phyloP scores from a whole-genome alignment of 2,797 vertebrate species.

The Periophthalmus magnuspinnatus region DNA sequence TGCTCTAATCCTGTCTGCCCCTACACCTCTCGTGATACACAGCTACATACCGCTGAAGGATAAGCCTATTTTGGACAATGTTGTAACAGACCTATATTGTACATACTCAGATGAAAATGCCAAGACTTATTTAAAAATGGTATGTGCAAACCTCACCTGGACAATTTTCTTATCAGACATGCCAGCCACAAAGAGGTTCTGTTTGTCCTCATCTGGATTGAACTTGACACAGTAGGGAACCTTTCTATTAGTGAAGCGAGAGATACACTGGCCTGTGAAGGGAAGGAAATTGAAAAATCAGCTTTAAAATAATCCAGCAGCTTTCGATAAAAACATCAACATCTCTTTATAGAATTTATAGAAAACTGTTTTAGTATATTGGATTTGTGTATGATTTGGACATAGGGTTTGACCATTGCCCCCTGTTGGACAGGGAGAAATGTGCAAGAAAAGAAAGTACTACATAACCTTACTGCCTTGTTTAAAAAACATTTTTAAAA shows the following conservation, averaged over 20 bases:
- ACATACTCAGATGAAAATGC: conserved; percentile 14
- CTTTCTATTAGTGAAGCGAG: conserved; percentile 95
- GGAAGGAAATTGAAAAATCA: conserved; percentile 36
- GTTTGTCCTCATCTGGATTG: conserved; percentile 98
- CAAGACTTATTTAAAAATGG: not conserved
- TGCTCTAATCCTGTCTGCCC: conserved; percentile 52
- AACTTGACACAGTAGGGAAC: conserved; percentile 99
- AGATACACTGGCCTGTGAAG: conserved; percentile 89
- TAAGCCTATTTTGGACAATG: conserved; percentile 34
- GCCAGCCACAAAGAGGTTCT: conserved; percentile 94
- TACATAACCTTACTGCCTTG: not conserved
- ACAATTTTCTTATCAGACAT: conserved; percentile 99
- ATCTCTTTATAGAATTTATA: too few species aligned
- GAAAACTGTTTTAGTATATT: not conserved
- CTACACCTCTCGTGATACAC: conserved; percentile 20
- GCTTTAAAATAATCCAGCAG: conserved; percentile 37
- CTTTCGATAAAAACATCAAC: not conserved
- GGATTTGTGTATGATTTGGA: not conserved
- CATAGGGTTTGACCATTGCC: conserved; percentile 62
- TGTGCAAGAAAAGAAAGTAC: not conserved
- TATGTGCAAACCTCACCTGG: conserved; percentile 77
- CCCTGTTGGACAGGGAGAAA: conserved; percentile 65
- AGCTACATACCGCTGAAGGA: conserved; percentile 17
- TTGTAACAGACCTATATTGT: conserved; percentile 26
- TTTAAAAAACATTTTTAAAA: too few species aligned